Percentiles rank a stretch among this genome's conserved stretches.
These are phyloP conservation scores for Antheraea yamamai DNA, from an alignment of 2,888 invertebrate species.

Conservation along the genomic window DNA sequence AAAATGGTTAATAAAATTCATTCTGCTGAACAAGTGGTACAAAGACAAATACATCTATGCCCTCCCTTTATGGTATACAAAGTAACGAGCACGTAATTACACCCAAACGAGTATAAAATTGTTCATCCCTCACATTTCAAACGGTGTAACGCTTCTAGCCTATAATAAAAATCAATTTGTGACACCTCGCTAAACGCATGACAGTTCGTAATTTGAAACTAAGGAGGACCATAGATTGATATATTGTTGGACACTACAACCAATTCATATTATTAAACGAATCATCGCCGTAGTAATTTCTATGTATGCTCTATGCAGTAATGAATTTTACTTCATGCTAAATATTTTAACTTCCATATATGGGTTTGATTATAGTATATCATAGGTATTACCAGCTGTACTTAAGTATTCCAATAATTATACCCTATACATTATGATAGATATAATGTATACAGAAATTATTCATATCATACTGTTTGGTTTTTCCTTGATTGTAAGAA, in stretches of 20 bases:
- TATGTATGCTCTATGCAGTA: no score
- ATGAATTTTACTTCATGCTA: no score
- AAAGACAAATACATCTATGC: background rate
- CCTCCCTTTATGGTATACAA: background rate
- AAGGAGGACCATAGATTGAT: background rate
- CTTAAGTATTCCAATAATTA: no score
- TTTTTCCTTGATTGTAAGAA: no score
- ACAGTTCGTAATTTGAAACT: constrained; percentile 10
- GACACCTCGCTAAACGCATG: constrained; percentile 17
- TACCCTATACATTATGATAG: no score
- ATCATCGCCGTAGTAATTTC: no score
- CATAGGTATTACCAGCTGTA: no score
- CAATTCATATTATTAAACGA: background rate
- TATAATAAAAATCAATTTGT: constrained; percentile 23
- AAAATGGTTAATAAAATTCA: background rate
- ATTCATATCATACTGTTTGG: no score
- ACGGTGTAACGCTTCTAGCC: constrained; percentile 4
- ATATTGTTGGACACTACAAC: background rate
- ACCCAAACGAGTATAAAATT: constrained; percentile 13
- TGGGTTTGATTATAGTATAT: no score
- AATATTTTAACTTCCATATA: no score
- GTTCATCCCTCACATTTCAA: constrained; percentile 11
- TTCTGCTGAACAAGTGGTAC: background rate
- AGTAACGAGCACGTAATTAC: constrained; percentile 12
- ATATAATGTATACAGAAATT: no score